Percentiles rank a stretch among this genome's conserved stretches.
Evolutionary conservation across 2,888 invertebrate species (phyloP).

Genomic region (Phorcus lineatus): DNA sequence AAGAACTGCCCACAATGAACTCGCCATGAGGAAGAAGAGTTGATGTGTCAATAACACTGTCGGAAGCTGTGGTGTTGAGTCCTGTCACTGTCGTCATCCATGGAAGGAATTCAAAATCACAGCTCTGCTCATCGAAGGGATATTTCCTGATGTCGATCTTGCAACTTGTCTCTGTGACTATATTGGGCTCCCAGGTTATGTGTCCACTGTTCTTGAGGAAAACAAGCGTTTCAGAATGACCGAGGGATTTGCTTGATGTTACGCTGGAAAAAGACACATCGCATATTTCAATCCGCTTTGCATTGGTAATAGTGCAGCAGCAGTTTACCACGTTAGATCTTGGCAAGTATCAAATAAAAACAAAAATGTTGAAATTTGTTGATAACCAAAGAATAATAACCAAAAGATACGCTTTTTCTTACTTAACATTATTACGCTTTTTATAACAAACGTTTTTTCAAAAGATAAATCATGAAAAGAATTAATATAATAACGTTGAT

Average conservation of each 20-base stretch:
- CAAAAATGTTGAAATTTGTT: too few species aligned
- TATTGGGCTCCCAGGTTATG: slow-evolving; percentile 18
- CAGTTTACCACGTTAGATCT: too few species aligned
- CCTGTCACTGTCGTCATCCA: slow-evolving; percentile 11
- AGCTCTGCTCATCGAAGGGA: slow-evolving; percentile 38
- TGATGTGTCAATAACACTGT: not conserved
- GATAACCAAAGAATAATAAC: too few species aligned
- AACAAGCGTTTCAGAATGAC: slow-evolving; percentile 6
- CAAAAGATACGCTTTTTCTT: too few species aligned
- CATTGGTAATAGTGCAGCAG: too few species aligned
- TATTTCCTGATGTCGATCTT: slow-evolving; percentile 33
- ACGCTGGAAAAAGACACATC: too few species aligned
- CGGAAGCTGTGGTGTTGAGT: not conserved
- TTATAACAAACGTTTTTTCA: too few species aligned
- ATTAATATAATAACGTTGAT: too few species aligned
- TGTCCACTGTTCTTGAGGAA: slow-evolving; percentile 5
- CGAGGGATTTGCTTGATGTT: not conserved
- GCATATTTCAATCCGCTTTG: too few species aligned
- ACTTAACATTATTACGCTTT: too few species aligned
- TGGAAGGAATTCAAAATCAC: slow-evolving; percentile 23
- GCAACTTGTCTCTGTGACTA: slow-evolving; percentile 12
- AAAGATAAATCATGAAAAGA: too few species aligned
- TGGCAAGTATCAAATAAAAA: too few species aligned
- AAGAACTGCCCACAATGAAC: not conserved
- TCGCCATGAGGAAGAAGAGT: not conserved